phyloP scores from a whole-genome alignment of 2,888 invertebrate genomes.

The Venustoraphidia nigricollis region DNA sequence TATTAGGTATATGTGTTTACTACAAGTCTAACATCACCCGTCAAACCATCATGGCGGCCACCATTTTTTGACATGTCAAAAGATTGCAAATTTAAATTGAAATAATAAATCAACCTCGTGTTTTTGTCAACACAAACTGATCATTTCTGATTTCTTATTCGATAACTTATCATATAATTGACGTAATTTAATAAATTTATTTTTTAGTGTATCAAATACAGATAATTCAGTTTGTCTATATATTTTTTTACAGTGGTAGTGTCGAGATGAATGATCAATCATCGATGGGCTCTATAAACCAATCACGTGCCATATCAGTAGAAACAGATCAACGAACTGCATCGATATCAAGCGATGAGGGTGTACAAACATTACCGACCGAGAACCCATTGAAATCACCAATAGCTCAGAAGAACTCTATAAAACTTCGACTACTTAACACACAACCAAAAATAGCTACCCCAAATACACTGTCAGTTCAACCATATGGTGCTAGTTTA shows the following conservation, averaged over 20 bases:
- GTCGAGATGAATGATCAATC: slow-evolving; percentile 48
- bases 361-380: slow-evolving; percentile 28
- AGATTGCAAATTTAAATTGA: too few relatives aligned
- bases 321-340: slow-evolving; percentile 47
- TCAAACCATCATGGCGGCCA: too few relatives aligned
- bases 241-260: slow-evolving; percentile 34
- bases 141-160: too few relatives aligned
- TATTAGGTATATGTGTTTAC: too few relatives aligned
- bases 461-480: slow-evolving; percentile 60
- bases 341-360: slow-evolving; percentile 49
- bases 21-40: too few relatives aligned
- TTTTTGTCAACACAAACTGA: too few relatives aligned
- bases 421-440: slow-evolving; percentile 24
- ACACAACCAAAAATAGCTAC: slow-evolving; percentile 31
- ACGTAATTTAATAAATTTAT: too few relatives aligned
- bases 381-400: slow-evolving; percentile 31
- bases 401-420: slow-evolving; percentile 24
- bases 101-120: too few relatives aligned
- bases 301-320: slow-evolving; percentile 40
- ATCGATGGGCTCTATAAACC: slow-evolving; percentile 29
- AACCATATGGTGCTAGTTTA: slow-evolving; percentile 43
- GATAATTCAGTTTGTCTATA: neutral
- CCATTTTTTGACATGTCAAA: too few relatives aligned
- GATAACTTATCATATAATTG: too few relatives aligned
- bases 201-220: too few relatives aligned